These are phyloP conservation scores for Phrixothrix hirtus DNA, from an alignment of 2,888 invertebrate species.

Conservation along the genomic window DNA sequence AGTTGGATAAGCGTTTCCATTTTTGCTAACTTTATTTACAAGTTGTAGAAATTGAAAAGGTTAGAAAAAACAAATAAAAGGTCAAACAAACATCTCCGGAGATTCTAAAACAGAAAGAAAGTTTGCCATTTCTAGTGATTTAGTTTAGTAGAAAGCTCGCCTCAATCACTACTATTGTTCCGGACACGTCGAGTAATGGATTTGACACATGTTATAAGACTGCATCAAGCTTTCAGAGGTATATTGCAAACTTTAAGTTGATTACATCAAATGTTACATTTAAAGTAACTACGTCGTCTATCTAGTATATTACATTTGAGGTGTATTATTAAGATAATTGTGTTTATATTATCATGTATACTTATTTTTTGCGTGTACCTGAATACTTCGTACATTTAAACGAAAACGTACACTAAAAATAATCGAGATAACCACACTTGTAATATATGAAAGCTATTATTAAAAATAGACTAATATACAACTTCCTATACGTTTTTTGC, in stretches of 20 bases:
- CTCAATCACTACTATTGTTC: constrained; percentile 28
- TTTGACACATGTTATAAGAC: constrained; percentile 30
- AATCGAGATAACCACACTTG: too few relatives aligned
- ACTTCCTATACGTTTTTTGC: too few relatives aligned
- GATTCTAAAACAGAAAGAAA: constrained; percentile 9
- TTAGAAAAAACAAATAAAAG: constrained; percentile 4
- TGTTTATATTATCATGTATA: too few relatives aligned
- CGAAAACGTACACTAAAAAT: too few relatives aligned
- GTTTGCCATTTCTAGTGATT: constrained; percentile 20
- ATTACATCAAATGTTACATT: constrained; percentile 1
- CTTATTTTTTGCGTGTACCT: too few relatives aligned
- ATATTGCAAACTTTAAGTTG: constrained; percentile 8
- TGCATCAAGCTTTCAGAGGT: constrained; percentile 16
- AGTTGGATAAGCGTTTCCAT: constrained; percentile 7
- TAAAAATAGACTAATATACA: too few relatives aligned
- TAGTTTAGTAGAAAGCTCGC: constrained; percentile 20
- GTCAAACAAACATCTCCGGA: constrained; percentile 5
- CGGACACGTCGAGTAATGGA: constrained; percentile 27
- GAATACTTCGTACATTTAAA: too few relatives aligned
- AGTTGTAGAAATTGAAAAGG: background rate
- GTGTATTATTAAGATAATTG: too few relatives aligned
- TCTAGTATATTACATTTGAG: too few relatives aligned
- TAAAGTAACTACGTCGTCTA: background rate
- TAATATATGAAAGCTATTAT: too few relatives aligned
- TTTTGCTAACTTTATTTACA: constrained; percentile 10